phyloP scores from a whole-genome alignment of 2,888 invertebrate species.

The Tenthredo amoena region DNA sequence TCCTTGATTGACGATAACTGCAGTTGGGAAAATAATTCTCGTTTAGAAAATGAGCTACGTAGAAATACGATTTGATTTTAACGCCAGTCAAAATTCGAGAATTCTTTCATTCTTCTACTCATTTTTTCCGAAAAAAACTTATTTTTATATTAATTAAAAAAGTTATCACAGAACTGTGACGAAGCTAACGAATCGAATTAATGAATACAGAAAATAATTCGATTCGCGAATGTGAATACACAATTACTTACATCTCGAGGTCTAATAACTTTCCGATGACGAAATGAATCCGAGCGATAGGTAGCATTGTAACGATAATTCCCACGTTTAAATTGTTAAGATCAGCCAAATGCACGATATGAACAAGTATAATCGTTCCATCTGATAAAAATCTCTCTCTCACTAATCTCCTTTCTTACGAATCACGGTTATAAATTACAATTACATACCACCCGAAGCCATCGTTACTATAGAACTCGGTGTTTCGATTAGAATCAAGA shows the following conservation, averaged over 20 bases:
- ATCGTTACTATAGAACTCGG: not conserved
- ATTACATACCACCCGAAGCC: not conserved
- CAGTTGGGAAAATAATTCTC: not conserved
- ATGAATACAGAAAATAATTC: not conserved
- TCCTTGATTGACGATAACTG: not conserved
- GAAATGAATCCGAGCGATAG: not conserved
- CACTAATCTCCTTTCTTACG: not conserved
- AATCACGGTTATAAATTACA: conserved; percentile 35
- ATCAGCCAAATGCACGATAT: not conserved
- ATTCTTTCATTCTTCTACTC: not conserved
- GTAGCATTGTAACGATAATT: not conserved
- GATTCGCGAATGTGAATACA: not conserved
- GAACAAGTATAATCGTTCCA: not conserved
- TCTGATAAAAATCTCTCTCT: not conserved
- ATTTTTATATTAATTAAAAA: not conserved
- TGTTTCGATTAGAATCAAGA: conserved; percentile 20
- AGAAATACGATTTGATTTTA: not conserved
- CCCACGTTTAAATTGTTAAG: not conserved
- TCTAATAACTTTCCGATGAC: not conserved
- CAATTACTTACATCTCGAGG: not conserved
- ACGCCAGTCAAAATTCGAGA: not conserved
- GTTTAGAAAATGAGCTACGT: not conserved
- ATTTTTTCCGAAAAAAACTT: not conserved
- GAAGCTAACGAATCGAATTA: not conserved
- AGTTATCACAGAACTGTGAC: not conserved